Evolutionary conservation across 2,113 vertebrate species (phyloP).

Genomic region (Thalassoma bifasciatum): DNA sequence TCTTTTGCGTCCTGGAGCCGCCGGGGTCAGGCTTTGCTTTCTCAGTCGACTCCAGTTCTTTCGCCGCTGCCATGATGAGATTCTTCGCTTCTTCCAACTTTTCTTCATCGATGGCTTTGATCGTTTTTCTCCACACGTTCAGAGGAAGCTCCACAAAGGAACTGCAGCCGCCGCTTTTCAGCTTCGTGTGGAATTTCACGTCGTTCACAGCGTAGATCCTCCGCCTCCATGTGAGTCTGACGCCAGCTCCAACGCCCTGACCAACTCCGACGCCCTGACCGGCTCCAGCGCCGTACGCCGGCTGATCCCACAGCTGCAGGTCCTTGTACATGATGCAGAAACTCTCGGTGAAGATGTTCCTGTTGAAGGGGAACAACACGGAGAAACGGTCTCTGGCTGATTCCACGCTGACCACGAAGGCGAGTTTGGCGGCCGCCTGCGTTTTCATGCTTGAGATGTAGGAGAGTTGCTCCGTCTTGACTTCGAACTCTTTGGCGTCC

Average conservation of each 20-base stretch:
- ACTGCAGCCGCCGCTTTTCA: constrained; percentile 23
- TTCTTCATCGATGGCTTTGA: constrained; percentile 73
- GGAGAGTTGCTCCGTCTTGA: constrained; percentile 71
- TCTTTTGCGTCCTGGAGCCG: background rate
- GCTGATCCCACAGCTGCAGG: constrained; percentile 86
- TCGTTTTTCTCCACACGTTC: constrained; percentile 74
- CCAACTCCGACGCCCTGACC: constrained; percentile 6
- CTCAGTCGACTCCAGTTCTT: constrained; percentile 37
- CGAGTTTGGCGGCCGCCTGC: constrained; percentile 83
- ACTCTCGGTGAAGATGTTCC: constrained; percentile 72
- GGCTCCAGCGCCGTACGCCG: constrained; percentile 34
- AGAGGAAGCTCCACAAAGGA: constrained; percentile 48
- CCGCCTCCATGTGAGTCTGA: constrained; percentile 83
- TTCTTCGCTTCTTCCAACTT: constrained; percentile 47
- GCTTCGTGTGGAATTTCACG: constrained; percentile 29
- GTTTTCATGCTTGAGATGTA: constrained; percentile 79
- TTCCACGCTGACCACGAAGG: constrained; percentile 79
- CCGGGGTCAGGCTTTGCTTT: background rate
- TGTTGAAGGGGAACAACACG: constrained; percentile 86
- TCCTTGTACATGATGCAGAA: constrained; percentile 78
- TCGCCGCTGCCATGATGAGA: constrained; percentile 23
- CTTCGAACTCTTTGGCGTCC: constrained; percentile 72
- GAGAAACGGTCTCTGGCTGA: constrained; percentile 71
- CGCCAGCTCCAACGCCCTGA: background rate
- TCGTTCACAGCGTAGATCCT: constrained; percentile 80